These are phyloP conservation scores for Mola mola DNA, from an alignment of 2,113 vertebrate species.

Conservation along the genomic window DNA sequence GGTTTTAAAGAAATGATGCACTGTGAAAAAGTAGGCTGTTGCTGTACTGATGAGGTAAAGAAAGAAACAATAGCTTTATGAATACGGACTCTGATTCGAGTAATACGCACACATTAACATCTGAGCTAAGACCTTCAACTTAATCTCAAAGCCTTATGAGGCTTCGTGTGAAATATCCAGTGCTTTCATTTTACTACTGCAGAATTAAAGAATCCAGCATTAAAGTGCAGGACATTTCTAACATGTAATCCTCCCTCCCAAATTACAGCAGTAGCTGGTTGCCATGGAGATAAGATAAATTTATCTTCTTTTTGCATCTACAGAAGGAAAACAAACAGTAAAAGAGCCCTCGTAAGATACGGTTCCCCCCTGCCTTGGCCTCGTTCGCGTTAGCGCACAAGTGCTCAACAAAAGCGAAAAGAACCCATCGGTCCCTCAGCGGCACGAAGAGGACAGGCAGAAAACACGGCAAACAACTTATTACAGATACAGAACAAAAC, in stretches of 20 bases:
- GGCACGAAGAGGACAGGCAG: slow-evolving; percentile 30
- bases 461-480: slow-evolving; percentile 58
- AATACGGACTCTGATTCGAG: no score
- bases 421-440: slow-evolving; percentile 41
- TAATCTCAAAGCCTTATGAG: no score
- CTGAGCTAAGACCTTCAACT: no score
- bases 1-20: no score
- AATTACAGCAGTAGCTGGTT: slow-evolving; percentile 34
- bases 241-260: slow-evolving; percentile 28
- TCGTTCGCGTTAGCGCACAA: slow-evolving; percentile 58
- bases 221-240: slow-evolving; percentile 28
- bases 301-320: slow-evolving; percentile 48
- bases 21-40: no score
- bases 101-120: no score
- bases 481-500: slow-evolving; percentile 66
- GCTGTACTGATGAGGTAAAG: no score
- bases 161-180: no score
- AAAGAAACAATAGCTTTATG: no score
- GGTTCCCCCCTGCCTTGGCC: slow-evolving; percentile 25
- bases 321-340: slow-evolving; percentile 60
- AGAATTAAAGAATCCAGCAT: background rate
- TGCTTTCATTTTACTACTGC: no score
- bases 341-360: slow-evolving; percentile 41
- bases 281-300: slow-evolving; percentile 55
- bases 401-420: slow-evolving; percentile 46